Evolutionary conservation across 2,888 invertebrate species (phyloP).

Genomic region (Drosophila imparisetae): DNA sequence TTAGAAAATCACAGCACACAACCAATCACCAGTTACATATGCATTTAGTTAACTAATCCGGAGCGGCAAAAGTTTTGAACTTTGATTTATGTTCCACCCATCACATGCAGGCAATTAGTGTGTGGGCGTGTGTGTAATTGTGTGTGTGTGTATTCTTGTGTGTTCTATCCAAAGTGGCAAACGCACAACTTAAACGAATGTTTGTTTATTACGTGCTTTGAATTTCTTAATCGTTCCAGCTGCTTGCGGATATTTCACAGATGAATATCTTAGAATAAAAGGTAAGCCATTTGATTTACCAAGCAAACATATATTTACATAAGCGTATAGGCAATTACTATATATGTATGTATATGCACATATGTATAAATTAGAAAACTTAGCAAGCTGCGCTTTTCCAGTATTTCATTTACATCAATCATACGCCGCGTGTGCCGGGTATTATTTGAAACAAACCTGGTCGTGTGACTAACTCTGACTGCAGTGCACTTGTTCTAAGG

Average conservation of each 20-base stretch:
- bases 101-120: slow-evolving; percentile 54
- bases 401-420: slow-evolving; percentile 51
- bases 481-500: not conserved
- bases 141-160: slow-evolving; percentile 13
- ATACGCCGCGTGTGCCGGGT: slow-evolving; percentile 51
- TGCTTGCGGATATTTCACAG: slow-evolving; percentile 34
- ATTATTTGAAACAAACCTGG: slow-evolving; percentile 30
- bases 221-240: slow-evolving; percentile 45
- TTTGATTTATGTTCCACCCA: slow-evolving; percentile 71
- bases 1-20: slow-evolving; percentile 64
- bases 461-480: slow-evolving; percentile 50
- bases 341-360: not conserved
- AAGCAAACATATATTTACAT: slow-evolving; percentile 9
- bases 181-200: slow-evolving; percentile 57
- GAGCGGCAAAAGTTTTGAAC: slow-evolving; percentile 71
- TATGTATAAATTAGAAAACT: not conserved
- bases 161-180: slow-evolving; percentile 40
- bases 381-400: slow-evolving; percentile 12
- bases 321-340: not conserved
- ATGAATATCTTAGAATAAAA: slow-evolving; percentile 34
- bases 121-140: not conserved
- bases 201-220: slow-evolving; percentile 71
- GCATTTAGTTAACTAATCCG: slow-evolving; percentile 72
- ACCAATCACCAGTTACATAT: slow-evolving; percentile 55
- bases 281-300: slow-evolving; percentile 39